Conservation (phyloP, 2,888 invertebrate species). For the Ophioninae sp. region DNA sequence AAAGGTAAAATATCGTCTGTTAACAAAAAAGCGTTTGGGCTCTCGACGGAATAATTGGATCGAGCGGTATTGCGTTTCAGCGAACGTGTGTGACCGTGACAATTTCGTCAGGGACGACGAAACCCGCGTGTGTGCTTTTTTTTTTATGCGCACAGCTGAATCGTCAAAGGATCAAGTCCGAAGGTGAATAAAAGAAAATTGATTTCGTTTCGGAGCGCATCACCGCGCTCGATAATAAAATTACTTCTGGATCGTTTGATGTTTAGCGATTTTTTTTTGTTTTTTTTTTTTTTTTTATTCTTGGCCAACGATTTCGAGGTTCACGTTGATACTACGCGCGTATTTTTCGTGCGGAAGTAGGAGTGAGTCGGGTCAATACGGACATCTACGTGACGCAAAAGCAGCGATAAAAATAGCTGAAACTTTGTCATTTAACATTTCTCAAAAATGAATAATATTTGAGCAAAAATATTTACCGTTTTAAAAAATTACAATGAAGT, state of each 20-base stretch:
- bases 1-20: neutral
- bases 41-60: neutral
- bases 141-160: constrained; percentile 5
- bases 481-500: too few species aligned
- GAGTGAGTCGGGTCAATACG: too few species aligned
- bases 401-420: too few species aligned
- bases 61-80: neutral
- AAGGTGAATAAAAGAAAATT: constrained; percentile 5
- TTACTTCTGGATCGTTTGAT: constrained; percentile 2
- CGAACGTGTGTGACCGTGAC: neutral
- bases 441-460: too few species aligned
- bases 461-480: too few species aligned
- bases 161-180: constrained; percentile 6
- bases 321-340: neutral
- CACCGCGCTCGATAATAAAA: neutral
- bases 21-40: neutral
- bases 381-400: too few species aligned
- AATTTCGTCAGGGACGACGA: neutral
- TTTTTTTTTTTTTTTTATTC: neutral
- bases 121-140: neutral
- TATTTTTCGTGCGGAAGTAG: neutral
- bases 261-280: constrained; percentile 28
- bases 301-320: neutral
- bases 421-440: too few species aligned
- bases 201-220: neutral